Percentiles rank a stretch among this genome's conserved stretches.
phyloP scores from a whole-genome alignment of 1,140 invertebrate species.

The Diachasmimorpha longicaudata region DNA sequence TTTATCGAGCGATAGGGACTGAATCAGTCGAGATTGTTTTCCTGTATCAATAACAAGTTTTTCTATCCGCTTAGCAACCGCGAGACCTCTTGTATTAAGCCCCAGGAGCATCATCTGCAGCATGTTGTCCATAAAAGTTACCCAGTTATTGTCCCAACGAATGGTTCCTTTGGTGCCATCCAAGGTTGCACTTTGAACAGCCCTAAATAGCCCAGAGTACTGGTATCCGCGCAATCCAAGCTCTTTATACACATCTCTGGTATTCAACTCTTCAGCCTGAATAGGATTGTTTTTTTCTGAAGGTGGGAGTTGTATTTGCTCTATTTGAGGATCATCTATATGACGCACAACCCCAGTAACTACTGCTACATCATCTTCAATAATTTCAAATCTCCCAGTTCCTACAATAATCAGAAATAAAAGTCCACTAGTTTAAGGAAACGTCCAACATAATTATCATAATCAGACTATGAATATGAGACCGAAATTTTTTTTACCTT shows the following conservation, averaged over 20 bases:
- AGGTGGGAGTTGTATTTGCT: slow-evolving; percentile 43
- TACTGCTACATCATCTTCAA: slow-evolving; percentile 77
- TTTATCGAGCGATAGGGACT: slow-evolving; percentile 45
- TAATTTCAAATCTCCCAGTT: slow-evolving; percentile 64
- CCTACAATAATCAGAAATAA: slow-evolving; percentile 33
- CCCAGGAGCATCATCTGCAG: slow-evolving; percentile 86
- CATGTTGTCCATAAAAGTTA: slow-evolving; percentile 92
- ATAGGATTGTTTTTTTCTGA: slow-evolving; percentile 29
- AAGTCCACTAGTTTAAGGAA: neutral
- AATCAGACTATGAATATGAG: neutral
- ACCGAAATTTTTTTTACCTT: slow-evolving; percentile 61
- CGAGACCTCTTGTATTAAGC: slow-evolving; percentile 74
- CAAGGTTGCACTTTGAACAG: slow-evolving; percentile 63
- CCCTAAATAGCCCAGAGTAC: slow-evolving; percentile 81
- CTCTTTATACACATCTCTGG: slow-evolving; percentile 91
- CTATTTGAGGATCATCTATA: slow-evolving; percentile 55
- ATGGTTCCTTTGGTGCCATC: slow-evolving; percentile 64
- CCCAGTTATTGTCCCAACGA: slow-evolving; percentile 84
- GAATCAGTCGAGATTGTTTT: slow-evolving; percentile 65
- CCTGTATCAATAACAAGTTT: slow-evolving; percentile 80
- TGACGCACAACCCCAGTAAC: slow-evolving; percentile 76
- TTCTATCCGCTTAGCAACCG: slow-evolving; percentile 84
- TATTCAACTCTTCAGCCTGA: slow-evolving; percentile 60
- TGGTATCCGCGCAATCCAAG: slow-evolving; percentile 89
- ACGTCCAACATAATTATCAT: neutral